Base-by-base conservation (phyloP, 2,797 vertebrate genomes). In the Gymnoscopelus microlampas region DNA sequence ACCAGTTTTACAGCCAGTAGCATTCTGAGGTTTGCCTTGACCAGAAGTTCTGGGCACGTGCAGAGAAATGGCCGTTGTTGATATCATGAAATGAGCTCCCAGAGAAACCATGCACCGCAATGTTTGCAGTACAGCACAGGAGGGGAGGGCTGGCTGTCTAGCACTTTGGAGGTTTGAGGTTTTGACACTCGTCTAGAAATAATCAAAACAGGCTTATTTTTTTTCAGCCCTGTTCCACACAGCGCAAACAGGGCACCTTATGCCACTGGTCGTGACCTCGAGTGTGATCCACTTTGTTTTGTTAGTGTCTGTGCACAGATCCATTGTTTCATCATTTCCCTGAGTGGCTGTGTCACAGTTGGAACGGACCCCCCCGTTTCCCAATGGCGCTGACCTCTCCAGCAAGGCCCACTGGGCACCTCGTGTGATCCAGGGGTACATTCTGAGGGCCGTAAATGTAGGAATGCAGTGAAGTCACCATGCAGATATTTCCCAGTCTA, bases 401-500 rank as follows among this genome's bases (percentile, higher is more conserved):
- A 85, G 77, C 71, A 73, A 66, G 59, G 62, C 54, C 71, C 53
- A 66, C 74, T 68, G 74, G 82, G 78, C 87, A 87, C 84, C 77
- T 85, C 83, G 47, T 77, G 73, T 53, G 57, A 80, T 77, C 60
- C 66, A 61, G 74, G 72, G 75, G 72, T 80, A 67, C 69, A 77
- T 88, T 89, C 39, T 44, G 78, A 84, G 85, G 90, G 88, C 86
- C 76, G 82, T 88, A 92, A 93, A 78, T n/a, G 32, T 63, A 83
- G 86, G 90, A 92, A 92, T 90, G 88, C 59, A 71, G 70, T 92
- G 89, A 92, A 89, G 86, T 92, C 90, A 93, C 79, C 78, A 71
- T 47, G 74, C 57, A 90, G 85, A 88, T 89, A 93, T 90, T 91
- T 91, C 85, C 82, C 84, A 88, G 87, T 77, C 88, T 79, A 91